Conservation (phyloP, 2,113 vertebrate genomes). For the Baryphthengus martii region DNA sequence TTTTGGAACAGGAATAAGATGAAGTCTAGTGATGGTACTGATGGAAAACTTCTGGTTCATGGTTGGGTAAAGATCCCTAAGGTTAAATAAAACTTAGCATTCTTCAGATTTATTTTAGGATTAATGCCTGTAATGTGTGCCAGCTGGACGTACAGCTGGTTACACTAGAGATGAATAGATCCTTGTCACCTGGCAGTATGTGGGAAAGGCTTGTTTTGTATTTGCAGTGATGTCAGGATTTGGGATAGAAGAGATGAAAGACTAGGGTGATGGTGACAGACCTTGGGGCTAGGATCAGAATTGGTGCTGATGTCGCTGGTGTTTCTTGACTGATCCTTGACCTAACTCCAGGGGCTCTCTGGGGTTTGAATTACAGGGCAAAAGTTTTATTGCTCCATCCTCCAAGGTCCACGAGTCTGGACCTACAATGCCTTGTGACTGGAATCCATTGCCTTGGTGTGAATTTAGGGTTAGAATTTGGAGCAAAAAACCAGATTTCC, state of each 20-base stretch:
- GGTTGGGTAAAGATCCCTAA: background rate
- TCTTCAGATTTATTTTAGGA: background rate
- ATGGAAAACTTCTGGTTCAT: background rate
- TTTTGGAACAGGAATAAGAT: background rate
- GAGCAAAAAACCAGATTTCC: background rate
- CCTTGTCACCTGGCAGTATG: fast-evolving
- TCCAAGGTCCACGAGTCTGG: background rate
- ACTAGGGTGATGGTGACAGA: background rate
- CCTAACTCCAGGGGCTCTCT: background rate
- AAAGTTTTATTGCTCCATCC: background rate
- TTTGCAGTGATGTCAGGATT: background rate
- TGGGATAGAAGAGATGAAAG: background rate
- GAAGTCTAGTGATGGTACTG: background rate
- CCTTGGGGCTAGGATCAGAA: background rate
- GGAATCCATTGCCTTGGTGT: background rate
- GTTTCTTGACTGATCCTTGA: background rate
- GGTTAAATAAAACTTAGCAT: background rate
- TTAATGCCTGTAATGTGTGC: background rate
- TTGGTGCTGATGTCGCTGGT: background rate
- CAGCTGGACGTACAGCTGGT: background rate
- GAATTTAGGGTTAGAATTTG: background rate
- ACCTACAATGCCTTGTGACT: background rate
- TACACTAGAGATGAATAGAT: background rate
- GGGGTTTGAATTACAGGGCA: background rate
- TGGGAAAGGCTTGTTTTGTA: background rate